These are phyloP conservation scores for Callitettix versicolor DNA, from an alignment of 1,140 invertebrate species.

Conservation along the genomic window DNA sequence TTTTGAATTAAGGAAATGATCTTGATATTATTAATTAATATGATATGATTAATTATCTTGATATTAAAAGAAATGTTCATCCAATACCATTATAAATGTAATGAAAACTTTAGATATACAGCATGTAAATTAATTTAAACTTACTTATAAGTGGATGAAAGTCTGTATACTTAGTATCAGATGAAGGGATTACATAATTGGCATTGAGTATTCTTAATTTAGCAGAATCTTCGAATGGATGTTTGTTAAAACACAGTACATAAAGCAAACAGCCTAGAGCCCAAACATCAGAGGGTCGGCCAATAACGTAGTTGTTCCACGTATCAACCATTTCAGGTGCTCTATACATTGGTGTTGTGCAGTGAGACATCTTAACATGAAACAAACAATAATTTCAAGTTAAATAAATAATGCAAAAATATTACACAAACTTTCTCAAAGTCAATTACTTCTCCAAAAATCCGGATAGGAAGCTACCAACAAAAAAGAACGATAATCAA, in stretches of 20 bases:
- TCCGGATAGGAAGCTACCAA: no score
- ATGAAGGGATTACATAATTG: constrained; percentile 77
- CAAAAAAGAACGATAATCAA: neutral
- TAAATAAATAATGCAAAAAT: no score
- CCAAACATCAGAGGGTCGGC: constrained; percentile 86
- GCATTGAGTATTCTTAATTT: constrained; percentile 94
- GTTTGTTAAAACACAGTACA: constrained; percentile 80
- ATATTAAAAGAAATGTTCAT: no score
- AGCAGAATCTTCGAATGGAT: constrained; percentile 95
- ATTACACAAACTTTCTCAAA: no score
- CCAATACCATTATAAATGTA: no score
- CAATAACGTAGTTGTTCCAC: constrained; percentile 92
- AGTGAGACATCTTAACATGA: constrained; percentile 52
- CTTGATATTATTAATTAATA: no score
- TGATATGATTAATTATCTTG: no score
- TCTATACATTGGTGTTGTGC: constrained; percentile 80
- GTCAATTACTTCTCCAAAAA: no score
- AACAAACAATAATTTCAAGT: constrained; percentile 22
- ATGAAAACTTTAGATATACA: no score
- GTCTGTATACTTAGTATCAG: constrained; percentile 66
- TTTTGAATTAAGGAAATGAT: no score
- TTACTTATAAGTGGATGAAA: constrained; percentile 86
- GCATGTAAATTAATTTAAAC: no score
- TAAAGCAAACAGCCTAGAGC: constrained; percentile 93
- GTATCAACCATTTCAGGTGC: constrained; percentile 96